phyloP scores from a whole-genome alignment of 1,140 invertebrate species.

The Arctopsyche grandis region DNA sequence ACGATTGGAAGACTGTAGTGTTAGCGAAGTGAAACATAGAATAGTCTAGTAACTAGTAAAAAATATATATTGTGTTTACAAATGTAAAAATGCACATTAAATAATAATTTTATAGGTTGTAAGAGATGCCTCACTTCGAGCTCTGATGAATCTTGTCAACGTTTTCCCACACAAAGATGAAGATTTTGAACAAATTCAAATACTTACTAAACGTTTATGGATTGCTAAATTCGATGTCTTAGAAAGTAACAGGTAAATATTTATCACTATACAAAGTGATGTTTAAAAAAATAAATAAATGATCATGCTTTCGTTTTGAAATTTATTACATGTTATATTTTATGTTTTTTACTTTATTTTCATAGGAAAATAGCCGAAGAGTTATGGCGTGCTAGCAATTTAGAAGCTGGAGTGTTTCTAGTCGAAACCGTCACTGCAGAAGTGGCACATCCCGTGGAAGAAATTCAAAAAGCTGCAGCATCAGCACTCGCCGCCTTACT shows the following conservation, averaged over 20 bases:
- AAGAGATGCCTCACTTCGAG: constrained; percentile 82
- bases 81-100: background rate
- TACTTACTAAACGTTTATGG: constrained; percentile 78
- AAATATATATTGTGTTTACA: no score
- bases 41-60: no score
- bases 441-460: constrained; percentile 80
- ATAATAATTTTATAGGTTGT: constrained; percentile 67
- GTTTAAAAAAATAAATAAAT: constrained; percentile 1
- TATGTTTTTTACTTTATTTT: background rate
- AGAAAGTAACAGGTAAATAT: constrained; percentile 71
- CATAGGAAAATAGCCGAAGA: constrained; percentile 71
- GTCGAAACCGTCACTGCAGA: constrained; percentile 76
- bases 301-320: background rate
- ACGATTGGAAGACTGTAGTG: no score
- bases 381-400: constrained; percentile 73
- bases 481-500: constrained; percentile 78
- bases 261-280: constrained; percentile 25
- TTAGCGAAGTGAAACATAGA: no score
- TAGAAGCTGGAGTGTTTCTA: constrained; percentile 70
- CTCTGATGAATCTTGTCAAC: constrained; percentile 72
- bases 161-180: constrained; percentile 74
- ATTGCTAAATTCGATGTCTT: constrained; percentile 80
- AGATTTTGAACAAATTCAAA: constrained; percentile 68
- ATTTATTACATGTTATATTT: background rate
- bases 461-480: constrained; percentile 82